phyloP scores from a whole-genome alignment of 2,888 invertebrate genomes.

The Dolichomitus sp. region DNA sequence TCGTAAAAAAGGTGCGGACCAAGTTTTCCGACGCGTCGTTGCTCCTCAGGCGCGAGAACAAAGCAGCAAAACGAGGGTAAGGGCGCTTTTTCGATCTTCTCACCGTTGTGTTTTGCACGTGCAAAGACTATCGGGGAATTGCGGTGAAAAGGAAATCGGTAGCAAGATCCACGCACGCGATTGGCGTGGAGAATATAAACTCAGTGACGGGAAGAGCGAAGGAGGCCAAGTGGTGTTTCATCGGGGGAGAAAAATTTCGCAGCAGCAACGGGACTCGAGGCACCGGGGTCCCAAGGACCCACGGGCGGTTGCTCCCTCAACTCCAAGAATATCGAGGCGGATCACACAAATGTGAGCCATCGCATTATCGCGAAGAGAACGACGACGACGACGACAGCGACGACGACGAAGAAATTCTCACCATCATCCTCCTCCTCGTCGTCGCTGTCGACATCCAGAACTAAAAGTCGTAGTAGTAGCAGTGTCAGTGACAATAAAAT shows the following conservation, averaged over 20 bases:
- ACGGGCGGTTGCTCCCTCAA: constrained; percentile 38
- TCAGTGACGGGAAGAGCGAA: neutral
- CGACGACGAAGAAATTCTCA: constrained; percentile 39
- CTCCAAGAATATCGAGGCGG: constrained; percentile 38
- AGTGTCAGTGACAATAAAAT: constrained; percentile 71
- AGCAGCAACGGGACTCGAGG: constrained; percentile 68
- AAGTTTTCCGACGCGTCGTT: constrained; percentile 38
- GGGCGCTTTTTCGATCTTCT: neutral
- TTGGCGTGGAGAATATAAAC: constrained; percentile 4
- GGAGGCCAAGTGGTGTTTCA: constrained; percentile 21
- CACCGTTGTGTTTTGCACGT: neutral
- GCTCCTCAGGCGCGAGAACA: neutral
- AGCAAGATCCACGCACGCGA: neutral
- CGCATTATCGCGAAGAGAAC: constrained; percentile 1
- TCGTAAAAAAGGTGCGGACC: constrained; percentile 53
- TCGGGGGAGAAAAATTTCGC: constrained; percentile 48
- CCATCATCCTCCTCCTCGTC: constrained; percentile 31
- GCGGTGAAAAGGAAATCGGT: neutral
- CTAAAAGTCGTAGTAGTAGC: constrained; percentile 58
- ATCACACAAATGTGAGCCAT: constrained; percentile 62
- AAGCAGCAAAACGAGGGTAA: neutral
- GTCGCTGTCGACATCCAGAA: constrained; percentile 49
- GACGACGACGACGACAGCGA: constrained; percentile 48
- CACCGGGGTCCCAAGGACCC: constrained; percentile 59
- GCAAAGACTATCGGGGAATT: neutral